These are phyloP conservation scores for Scaeva pyrastri DNA, from an alignment of 2,888 invertebrate genomes.

Conservation along the genomic window DNA sequence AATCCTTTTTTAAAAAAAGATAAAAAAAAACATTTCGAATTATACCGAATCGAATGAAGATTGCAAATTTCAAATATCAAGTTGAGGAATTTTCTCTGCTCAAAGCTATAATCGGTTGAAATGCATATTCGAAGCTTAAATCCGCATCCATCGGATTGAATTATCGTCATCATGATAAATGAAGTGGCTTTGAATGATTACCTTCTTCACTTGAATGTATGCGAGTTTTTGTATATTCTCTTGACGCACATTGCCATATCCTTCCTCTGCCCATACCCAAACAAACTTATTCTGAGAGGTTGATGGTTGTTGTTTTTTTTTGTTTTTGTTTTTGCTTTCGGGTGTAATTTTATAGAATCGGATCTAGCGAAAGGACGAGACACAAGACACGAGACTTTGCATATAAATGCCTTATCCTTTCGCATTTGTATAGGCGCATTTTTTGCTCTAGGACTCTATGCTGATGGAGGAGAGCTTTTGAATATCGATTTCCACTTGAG, in stretches of 20 bases:
- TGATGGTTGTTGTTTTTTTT: not conserved
- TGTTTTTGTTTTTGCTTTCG: not conserved
- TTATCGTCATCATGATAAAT: conserved; percentile 64
- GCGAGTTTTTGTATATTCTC: not conserved
- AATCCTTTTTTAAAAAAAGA: conserved; percentile 26
- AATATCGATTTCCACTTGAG: conserved; percentile 68
- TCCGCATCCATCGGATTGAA: conserved; percentile 72
- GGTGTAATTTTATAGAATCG: conserved; percentile 29
- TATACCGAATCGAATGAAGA: conserved; percentile 23
- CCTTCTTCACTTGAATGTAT: not conserved
- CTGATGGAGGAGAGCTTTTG: conserved; percentile 32
- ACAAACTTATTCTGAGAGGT: not conserved
- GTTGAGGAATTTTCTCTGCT: conserved; percentile 46
- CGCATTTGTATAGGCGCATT: conserved; percentile 45
- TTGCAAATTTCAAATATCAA: conserved; percentile 59
- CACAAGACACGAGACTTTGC: conserved; percentile 41
- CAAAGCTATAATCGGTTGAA: conserved; percentile 67
- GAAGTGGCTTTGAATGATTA: conserved; percentile 68
- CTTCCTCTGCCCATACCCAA: not conserved
- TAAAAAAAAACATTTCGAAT: conserved; percentile 14
- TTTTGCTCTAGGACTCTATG: not conserved
- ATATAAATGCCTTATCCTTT: conserved; percentile 40
- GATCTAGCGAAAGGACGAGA: conserved; percentile 10
- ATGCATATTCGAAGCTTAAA: conserved; percentile 70
- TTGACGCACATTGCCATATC: conserved; percentile 6